Evolutionary conservation across 2,113 vertebrate genomes (phyloP).

Genomic region (Pteruthius melanotis): DNA sequence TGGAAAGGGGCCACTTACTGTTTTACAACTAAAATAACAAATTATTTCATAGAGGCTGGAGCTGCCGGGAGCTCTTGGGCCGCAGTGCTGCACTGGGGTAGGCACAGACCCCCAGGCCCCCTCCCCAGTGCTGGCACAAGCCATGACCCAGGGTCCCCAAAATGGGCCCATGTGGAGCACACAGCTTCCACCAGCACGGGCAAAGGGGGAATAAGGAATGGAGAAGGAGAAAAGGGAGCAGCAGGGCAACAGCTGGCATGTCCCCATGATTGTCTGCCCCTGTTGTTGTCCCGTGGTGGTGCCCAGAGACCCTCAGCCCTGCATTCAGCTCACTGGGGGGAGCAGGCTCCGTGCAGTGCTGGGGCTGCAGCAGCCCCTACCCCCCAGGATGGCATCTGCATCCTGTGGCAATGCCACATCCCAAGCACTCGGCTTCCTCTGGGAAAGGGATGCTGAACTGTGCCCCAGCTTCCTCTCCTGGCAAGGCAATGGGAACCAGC

Average conservation of each 20-base stretch:
- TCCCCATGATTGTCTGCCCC: neutral
- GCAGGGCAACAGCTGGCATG: neutral
- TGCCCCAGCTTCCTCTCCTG: neutral
- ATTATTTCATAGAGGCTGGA: conserved; percentile 35
- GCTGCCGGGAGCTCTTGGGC: neutral
- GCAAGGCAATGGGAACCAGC: neutral
- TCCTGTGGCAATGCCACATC: neutral
- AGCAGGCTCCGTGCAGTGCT: accelerated
- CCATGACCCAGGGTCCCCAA: neutral
- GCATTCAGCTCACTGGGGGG: accelerated
- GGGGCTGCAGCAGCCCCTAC: neutral
- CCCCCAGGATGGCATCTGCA: neutral
- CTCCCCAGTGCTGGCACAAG: neutral
- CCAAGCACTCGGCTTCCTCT: neutral
- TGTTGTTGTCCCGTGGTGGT: no score
- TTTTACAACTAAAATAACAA: conserved; percentile 56
- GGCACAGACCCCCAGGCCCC: neutral
- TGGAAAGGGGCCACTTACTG: conserved; percentile 30
- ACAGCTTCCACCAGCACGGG: accelerated
- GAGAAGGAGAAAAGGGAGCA: neutral
- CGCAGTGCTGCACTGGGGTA: neutral
- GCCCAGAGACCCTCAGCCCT: neutral
- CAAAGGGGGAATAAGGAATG: neutral
- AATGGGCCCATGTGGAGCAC: neutral
- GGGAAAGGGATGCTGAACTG: neutral